Evolutionary conservation across 2,797 vertebrate genomes (phyloP), one percentile per base, ranked within the genome.

Genomic region (Hypotaenidia philippensis): DNA sequence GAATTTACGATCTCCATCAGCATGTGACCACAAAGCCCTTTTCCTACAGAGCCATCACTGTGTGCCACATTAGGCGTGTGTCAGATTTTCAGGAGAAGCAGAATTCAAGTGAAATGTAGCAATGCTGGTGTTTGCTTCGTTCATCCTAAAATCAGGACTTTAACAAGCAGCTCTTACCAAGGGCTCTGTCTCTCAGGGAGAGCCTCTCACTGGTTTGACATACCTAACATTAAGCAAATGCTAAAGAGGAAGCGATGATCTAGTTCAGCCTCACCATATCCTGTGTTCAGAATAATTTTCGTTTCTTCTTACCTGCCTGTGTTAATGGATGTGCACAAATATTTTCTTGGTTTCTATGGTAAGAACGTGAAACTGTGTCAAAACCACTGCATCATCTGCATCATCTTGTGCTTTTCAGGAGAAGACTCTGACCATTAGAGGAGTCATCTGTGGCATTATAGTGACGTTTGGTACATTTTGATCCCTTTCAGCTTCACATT

Each of bases 281-380:
- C 97, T 98, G 97, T 97, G 71, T 97, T 96, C 95, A 96, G 95
- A 97, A 97, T 94, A 93, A 97, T 97, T 97, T 97, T 97, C 95
- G 92, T 97, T 98, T 98, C 97, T 97, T 91, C 96, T 98, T 98
- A 96, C 97, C 96, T 98, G 77, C 88, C 93, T 95, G 96, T 96
- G 94, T 97, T 95, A 95, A 97, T 97, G 97, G 97, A 97, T 97
- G 95, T 95, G 97, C 96, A 76, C 94, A 98, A 98, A 98, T 98
- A 98, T 98, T 98, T 98, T 93, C 83, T 96, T 97, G 79, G 97
- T 98, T 98, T 97, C 97, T 97, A 96, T 97, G 97, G 97, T 97
- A 96, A 97, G 94, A 92, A 63, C 55, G 81, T 78, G 91, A 96
- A 93, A 91, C 93, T 75, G 91, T 91, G 77, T 96, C 93, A 97